Base-by-base conservation (phyloP, 2,797 vertebrate species). In the Semotilus atromaculatus region DNA sequence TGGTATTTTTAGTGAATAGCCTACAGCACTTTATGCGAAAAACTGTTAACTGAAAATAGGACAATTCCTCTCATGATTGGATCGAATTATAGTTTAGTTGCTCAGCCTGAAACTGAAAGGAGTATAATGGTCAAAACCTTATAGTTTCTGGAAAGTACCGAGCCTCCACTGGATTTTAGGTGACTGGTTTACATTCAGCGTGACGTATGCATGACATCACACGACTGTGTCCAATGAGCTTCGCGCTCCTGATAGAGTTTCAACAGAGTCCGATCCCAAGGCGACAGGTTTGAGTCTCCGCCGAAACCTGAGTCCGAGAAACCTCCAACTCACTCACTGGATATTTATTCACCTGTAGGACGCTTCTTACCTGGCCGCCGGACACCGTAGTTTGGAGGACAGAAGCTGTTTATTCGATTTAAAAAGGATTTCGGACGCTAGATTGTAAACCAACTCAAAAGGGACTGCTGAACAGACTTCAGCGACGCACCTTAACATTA, bases 231-330 rank as follows among this genome's bases (percentile, higher is more conserved):
- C 77, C 83, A 76, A 86, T 73, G 31, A 80, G 75, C 55, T 78
- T 26, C 3, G 67, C 40, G 23, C 26, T 45, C 48, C 18, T 26
- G 87, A 36, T 3, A 16, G 72, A 84, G 84, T 88, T 86, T 89
- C 82, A 67, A 68, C 83, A 71, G 71, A 85, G 68, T 34, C 0
- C 8, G 62, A 14, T n/a, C n/a, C 9, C 74, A 16, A 29, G 90
- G 92, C 88, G 90, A 94, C 92, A 89, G 72, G 72, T 51, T 80
- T 21, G 23, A 72, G 72, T 21, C 71, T 26, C 40, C 31, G 1
- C 21, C 21, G 31, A n/a, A n/a, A n/a, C 19, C 21, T 34, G 23
- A 58, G 9, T 13, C 18, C 8, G 23, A 4, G 48, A 31, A 36
- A 34, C 67, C 19, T 21, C 0, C 1, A 53, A 77, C 60, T 75